Conservation (phyloP, 2,797 vertebrate species). For the Mycteria americana region DNA sequence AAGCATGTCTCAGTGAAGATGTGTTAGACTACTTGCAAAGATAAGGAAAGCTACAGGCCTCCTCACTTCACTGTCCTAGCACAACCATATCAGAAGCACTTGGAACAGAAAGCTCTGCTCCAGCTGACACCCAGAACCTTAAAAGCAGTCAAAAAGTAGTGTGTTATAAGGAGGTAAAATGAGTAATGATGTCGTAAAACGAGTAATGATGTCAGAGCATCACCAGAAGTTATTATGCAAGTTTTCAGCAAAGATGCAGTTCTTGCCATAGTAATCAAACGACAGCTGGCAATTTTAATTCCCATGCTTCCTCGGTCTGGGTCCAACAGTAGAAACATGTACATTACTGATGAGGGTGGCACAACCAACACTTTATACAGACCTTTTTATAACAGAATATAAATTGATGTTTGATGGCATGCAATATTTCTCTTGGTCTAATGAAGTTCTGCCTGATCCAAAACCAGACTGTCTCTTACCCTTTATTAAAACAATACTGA, state of each 20-base stretch:
- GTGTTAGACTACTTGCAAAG: not conserved
- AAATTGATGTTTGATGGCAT: not conserved
- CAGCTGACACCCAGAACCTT: not conserved
- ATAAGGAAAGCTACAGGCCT: not conserved
- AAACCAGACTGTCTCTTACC: not conserved
- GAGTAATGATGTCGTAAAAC: not conserved
- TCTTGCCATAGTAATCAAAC: not conserved
- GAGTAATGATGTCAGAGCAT: not conserved
- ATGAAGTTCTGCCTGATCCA: not conserved
- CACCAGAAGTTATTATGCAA: not conserved
- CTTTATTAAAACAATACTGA: not conserved
- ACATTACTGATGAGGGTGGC: not conserved
- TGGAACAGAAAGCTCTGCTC: not conserved
- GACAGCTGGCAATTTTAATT: not conserved
- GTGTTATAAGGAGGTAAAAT: not conserved
- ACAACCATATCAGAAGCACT: not conserved
- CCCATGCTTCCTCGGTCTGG: not conserved
- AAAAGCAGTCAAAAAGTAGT: not conserved
- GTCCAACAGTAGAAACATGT: not conserved
- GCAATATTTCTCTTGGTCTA: not conserved
- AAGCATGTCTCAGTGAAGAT: rapidly evolving
- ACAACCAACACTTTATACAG: not conserved
- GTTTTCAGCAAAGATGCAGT: not conserved
- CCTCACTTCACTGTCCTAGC: not conserved
- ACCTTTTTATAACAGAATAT: not conserved